Conservation (phyloP, 2,113 vertebrate species). For the Ptyas mucosa region DNA sequence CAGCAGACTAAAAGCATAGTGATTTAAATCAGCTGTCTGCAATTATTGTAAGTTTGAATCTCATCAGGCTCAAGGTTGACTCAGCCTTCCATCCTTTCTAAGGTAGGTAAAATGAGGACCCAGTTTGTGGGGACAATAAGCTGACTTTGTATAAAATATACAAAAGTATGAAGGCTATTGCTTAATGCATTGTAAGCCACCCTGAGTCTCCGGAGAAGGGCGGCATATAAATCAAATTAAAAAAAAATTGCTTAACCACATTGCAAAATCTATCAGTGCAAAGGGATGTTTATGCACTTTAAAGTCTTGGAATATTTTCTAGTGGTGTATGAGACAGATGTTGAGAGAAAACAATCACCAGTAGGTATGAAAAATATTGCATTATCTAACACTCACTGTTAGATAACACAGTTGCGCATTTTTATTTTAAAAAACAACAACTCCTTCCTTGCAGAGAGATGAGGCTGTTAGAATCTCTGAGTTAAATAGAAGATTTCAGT, state of each 20-base stretch:
- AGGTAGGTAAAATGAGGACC: too few species aligned
- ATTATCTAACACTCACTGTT: neutral
- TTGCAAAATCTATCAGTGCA: neutral
- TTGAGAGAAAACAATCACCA: neutral
- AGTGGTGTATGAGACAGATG: neutral
- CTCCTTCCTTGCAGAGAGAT: neutral
- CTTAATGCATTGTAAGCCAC: too few species aligned
- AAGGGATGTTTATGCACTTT: neutral
- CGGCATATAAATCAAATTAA: too few species aligned
- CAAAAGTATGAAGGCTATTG: too few species aligned
- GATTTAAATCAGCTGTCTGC: too few species aligned
- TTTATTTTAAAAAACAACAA: neutral
- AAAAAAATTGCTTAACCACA: neutral
- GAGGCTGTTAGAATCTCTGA: neutral
- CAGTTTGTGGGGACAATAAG: too few species aligned
- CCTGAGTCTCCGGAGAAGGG: too few species aligned
- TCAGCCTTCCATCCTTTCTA: too few species aligned
- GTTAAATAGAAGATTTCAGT: neutral
- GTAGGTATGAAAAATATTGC: neutral
- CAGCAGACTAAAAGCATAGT: too few species aligned
- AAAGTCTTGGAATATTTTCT: neutral
- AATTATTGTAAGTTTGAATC: too few species aligned
- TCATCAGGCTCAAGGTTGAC: too few species aligned
- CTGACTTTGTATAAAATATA: too few species aligned
- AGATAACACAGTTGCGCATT: neutral